Evolutionary conservation across 2,888 invertebrate species (phyloP), one percentile per base, ranked within the genome.

Genomic region (Thecophora atra): DNA sequence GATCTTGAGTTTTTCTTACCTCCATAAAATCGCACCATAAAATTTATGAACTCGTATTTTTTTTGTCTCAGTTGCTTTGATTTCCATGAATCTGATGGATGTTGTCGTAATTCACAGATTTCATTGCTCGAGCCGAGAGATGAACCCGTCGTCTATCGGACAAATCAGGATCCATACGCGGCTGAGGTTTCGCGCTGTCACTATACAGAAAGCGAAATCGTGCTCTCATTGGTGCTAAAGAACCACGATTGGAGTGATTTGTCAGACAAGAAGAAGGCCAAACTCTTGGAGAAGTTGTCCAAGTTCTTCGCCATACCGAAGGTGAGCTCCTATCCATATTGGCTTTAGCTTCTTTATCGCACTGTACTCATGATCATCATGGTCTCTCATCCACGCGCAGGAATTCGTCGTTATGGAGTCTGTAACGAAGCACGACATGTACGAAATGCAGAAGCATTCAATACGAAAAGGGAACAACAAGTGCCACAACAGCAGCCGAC

Each of bases 241-340:
- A 82, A 82, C 51, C 80, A 83, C 71, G 83, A 84, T 74, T 87
- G 87, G 83, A 79, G 76, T 65, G 83, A 85, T 73, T 77, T 86
- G 26, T 81, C 80, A 68, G 79, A 81, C 63, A 80, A 80, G 74
- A 85, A 85, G 74, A 81, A 81, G 56, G 78, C 79, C 28, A 83
- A 83, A 79, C 82, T 86, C 62, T 79, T 85, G 42, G 79, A 82
- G 64, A 87, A 86, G 75, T 77, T 87, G 72, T 82, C 86, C 37
- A 84, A 84, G 77, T 87, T 86, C 81, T 86, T 87, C 79, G 85
- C 82, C 77, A 84, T 87, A 79, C 86, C 86, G 72, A 84, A 84
- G 82, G 87, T 86, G 77, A 76, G 74, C n/a, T n/a, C n/a, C n/a
- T n/a, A n/a, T n/a, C n/a, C n/a, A n/a, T n/a, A n/a, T n/a, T n/a